Conservation (phyloP, 53 echinoderm and acorn worm genomes). For the Hippasteria phrygiana region DNA sequence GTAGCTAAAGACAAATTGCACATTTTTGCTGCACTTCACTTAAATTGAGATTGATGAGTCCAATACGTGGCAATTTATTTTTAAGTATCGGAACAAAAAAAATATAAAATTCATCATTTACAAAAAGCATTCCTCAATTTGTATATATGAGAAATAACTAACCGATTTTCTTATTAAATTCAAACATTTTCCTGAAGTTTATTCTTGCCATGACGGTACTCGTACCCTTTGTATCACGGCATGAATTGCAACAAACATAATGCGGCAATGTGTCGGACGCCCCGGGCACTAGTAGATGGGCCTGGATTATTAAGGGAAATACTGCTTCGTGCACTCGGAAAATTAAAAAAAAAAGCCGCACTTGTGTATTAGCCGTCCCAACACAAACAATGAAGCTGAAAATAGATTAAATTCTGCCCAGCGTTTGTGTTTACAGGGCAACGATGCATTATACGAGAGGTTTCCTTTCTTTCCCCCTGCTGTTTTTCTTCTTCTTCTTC, state of each 20-base stretch:
- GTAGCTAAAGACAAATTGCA: too few species aligned
- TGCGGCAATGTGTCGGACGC: not conserved
- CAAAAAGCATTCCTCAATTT: too few species aligned
- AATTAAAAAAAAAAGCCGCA: slow-evolving; percentile 34
- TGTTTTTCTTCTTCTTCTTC: not conserved
- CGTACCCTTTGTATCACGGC: too few species aligned
- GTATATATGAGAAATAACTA: not conserved
- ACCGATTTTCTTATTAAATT: not conserved
- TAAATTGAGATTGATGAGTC: too few species aligned
- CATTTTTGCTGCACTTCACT: too few species aligned
- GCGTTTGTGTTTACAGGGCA: slow-evolving; percentile 33
- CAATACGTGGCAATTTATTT: too few species aligned
- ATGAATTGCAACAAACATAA: not conserved
- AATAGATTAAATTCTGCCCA: slow-evolving; percentile 58
- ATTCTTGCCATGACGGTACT: not conserved
- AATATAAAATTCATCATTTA: too few species aligned
- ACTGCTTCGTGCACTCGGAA: slow-evolving; percentile 49
- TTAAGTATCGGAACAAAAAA: too few species aligned
- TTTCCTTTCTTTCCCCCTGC: not conserved
- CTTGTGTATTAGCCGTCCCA: slow-evolving; percentile 13
- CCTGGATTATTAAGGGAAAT: slow-evolving; percentile 26
- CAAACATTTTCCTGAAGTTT: not conserved
- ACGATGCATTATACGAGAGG: slow-evolving; percentile 16
- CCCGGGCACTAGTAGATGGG: slow-evolving; percentile 18
- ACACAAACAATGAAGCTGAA: slow-evolving; percentile 50